Evolutionary conservation across 1,140 invertebrate species (phyloP), one percentile per base, ranked within the genome.

Genomic region (Pseudomyrmex gracilis): DNA sequence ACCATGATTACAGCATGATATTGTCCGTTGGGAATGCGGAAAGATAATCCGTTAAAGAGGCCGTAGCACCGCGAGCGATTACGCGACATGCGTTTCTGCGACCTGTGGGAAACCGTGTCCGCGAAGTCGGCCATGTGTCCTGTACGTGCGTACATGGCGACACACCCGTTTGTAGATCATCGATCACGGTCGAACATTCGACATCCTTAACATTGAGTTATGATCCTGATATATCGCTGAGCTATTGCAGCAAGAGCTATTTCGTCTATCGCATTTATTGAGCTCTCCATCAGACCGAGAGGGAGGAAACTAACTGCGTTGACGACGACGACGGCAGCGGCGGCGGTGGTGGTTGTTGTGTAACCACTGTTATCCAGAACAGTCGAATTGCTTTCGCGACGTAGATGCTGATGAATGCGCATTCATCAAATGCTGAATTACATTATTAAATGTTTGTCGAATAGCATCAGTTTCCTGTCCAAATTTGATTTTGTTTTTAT

Each of bases 151-250:
- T 77, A 80, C 66, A 80, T 80, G 76, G 66, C 66, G 76, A 80
- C 76, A 80, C 76, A 80, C 76, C 76, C 76, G 76, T 78, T 70
- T 10, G 49, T 68, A 67, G 34, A 77, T 45, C 17, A 34, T 68
- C 47, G 74, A 78, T 67, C 47, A 53, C 73, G 3, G 34, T 47
- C 20, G 51, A 24, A 22, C 43, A n/a, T 20, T 58, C 53, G 43
- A 53, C 64, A 70, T 9, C 53, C 34, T 58, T 47, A 45, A 70
- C 64, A 15, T 60, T 71, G 53, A 80, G 20, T 71, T n/a, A 71
- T 57, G 43, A 49, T 34, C 15, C 51, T 24, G 10, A 80, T 80
- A 60, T 58, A 49, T 49, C 43, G 12, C 70, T 58, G 43, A 15
- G 20, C 17, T 10, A 34, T 55, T 55, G 22, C n/a, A 53, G 51